These are phyloP conservation scores for Nowickia ferox DNA, from an alignment of 2,888 invertebrate species.

Conservation along the genomic window DNA sequence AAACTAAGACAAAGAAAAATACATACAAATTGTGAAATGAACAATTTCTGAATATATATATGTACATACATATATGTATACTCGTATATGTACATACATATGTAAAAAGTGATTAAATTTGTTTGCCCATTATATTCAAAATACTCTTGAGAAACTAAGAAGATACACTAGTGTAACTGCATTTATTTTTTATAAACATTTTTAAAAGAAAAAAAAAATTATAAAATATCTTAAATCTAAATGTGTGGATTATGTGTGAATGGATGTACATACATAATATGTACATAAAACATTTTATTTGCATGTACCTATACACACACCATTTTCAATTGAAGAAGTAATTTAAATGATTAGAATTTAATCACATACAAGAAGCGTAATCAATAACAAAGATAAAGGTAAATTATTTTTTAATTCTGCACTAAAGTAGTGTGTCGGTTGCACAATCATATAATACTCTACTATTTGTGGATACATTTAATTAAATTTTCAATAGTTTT, in stretches of 20 bases:
- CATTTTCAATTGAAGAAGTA: slow-evolving; percentile 10
- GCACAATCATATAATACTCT: too few relatives aligned
- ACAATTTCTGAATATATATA: slow-evolving; percentile 10
- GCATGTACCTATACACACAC: neutral
- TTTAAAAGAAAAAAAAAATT: neutral
- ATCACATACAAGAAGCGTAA: too few relatives aligned
- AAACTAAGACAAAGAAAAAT: slow-evolving; percentile 22
- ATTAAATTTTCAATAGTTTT: too few relatives aligned
- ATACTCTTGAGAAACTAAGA: slow-evolving; percentile 22
- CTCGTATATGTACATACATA: neutral
- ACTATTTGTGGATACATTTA: too few relatives aligned
- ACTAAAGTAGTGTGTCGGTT: too few relatives aligned
- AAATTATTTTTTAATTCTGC: too few relatives aligned
- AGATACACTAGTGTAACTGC: slow-evolving; percentile 2
- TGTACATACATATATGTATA: neutral
- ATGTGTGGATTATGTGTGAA: neutral
- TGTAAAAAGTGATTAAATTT: slow-evolving; percentile 28
- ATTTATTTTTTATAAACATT: neutral
- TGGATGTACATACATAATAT: too few relatives aligned
- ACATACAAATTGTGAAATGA: slow-evolving; percentile 33
- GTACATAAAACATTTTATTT: too few relatives aligned
- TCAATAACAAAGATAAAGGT: too few relatives aligned
- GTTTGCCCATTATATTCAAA: neutral
- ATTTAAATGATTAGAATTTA: neutral
- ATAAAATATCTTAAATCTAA: neutral